phyloP scores from a whole-genome alignment of 2,888 invertebrate species.

The Theodoxus fluviatilis region DNA sequence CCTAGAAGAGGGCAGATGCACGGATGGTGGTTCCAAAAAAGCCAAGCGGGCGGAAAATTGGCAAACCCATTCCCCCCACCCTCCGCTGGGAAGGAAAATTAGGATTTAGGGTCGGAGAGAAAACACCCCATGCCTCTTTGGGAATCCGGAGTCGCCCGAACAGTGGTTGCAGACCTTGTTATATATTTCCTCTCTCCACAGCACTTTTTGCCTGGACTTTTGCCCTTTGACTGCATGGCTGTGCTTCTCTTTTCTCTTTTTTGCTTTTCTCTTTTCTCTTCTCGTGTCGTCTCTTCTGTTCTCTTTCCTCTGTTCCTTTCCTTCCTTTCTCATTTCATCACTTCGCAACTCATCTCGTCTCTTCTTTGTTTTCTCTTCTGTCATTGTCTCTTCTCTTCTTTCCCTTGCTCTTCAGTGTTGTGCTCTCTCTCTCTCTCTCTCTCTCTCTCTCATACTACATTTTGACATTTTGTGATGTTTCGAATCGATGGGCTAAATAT shows the following conservation, averaged over 20 bases:
- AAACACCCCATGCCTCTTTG: too few species aligned
- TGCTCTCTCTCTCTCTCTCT: neutral
- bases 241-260: neutral
- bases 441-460: neutral
- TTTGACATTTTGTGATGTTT: too few species aligned
- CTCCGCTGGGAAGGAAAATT: neutral
- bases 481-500: too few species aligned
- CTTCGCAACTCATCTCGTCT: neutral
- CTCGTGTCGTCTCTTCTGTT: neutral
- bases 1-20: too few species aligned
- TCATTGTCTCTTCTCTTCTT: conserved; percentile 1
- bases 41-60: too few species aligned
- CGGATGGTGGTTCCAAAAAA: too few species aligned
- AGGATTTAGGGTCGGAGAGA: conserved; percentile 5
- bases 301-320: neutral
- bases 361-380: conserved; percentile 5
- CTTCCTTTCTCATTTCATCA: conserved; percentile 11
- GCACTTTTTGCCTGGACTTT: neutral
- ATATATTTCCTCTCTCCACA: conserved; percentile 1
- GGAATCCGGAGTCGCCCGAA: too few species aligned
- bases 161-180: too few species aligned
- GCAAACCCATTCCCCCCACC: too few species aligned
- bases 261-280: conserved; percentile 4
- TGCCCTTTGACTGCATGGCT: neutral
- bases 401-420: too few species aligned